Base-by-base conservation (phyloP, 2,797 vertebrate species). In the Denticeps clupeoides region DNA sequence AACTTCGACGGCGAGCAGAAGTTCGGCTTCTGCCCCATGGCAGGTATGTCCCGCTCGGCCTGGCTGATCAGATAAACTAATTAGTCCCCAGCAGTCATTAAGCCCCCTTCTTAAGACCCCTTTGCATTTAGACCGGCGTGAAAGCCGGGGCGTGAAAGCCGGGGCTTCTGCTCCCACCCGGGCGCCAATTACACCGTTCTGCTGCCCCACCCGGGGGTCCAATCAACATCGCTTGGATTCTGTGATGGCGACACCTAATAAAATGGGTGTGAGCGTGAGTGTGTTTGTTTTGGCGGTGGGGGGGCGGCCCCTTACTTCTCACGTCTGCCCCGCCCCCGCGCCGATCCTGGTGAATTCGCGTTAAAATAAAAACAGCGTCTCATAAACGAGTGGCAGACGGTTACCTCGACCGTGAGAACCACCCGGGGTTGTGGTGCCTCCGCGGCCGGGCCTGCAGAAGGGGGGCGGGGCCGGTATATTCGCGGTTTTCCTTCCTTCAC, bases 21-120 rank as follows among this genome's bases (percentile, higher is more conserved):
- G n/a, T 99, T 90, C 64, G 95, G 95, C 4, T 99, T 98, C 82
- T 99, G 95, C 56, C 95, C 94, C 16, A 99, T 99, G 95, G 88
- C 92, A 58, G 91, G 95, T 97, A 66, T 84, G 83, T 59, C 75
- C 46, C 41, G 38, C 27, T 60, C 43, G 12, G n/a, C n/a, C n/a
- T n/a, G n/a, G n/a, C 35, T 11, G 18, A 38, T 38, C 38, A 29
- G 19, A 31, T 19, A 47, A 41, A 28, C 26, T 11, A 19, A 15
- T 38, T 38, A 3, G 7, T 35, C n/a, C 33, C 33, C 37, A 4
- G 1, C 1, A 1, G 16, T 11, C 35, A 38, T 35, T 5, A 21
- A 21, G 21, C 8, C 18, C 16, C 35, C 38, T 38, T 38, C 18
- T n/a, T n/a, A n/a, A 2, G 35, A 44, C 44, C 47, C 49, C 52